These are phyloP conservation scores for Bubalus kerabau DNA, from an alignment of 2,113 vertebrate species.

Conservation along the genomic window DNA sequence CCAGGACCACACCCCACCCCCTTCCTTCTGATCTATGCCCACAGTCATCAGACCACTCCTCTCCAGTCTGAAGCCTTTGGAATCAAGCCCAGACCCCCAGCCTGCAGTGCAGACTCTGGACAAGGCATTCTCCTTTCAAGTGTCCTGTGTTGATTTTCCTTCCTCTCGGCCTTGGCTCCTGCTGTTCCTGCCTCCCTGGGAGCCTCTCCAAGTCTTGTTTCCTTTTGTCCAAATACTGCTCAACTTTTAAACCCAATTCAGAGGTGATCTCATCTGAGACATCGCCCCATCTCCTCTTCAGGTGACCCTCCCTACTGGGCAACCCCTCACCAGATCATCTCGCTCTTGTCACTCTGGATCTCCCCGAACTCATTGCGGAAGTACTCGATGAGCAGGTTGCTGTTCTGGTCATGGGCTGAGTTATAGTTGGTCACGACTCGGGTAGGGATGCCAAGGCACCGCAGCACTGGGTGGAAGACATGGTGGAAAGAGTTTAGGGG, in stretches of 20 bases:
- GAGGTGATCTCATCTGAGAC: not conserved
- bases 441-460: conserved; percentile 90
- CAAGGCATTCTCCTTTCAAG: fast-evolving
- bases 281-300: not conserved
- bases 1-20: not conserved
- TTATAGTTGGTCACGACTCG: conserved; percentile 91
- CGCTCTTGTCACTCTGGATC: conserved; percentile 70
- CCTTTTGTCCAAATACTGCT: not conserved
- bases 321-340: conserved; percentile 89
- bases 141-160: not conserved
- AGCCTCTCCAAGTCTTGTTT: not conserved
- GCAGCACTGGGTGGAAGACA: conserved; percentile 79
- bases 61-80: not conserved
- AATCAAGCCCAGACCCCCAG: not conserved
- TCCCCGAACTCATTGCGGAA: conserved; percentile 81
- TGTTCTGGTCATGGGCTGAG: conserved; percentile 92
- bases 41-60: not conserved
- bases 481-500: not conserved
- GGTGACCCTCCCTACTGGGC: not conserved
- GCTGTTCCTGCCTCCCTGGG: not conserved
- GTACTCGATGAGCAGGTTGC: conserved; percentile 90
- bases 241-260: not conserved
- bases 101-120: not conserved
- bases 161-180: not conserved
- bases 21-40: too few relatives aligned